Conservation (phyloP, 2,113 vertebrate genomes). For the Anolis carolinensis region DNA sequence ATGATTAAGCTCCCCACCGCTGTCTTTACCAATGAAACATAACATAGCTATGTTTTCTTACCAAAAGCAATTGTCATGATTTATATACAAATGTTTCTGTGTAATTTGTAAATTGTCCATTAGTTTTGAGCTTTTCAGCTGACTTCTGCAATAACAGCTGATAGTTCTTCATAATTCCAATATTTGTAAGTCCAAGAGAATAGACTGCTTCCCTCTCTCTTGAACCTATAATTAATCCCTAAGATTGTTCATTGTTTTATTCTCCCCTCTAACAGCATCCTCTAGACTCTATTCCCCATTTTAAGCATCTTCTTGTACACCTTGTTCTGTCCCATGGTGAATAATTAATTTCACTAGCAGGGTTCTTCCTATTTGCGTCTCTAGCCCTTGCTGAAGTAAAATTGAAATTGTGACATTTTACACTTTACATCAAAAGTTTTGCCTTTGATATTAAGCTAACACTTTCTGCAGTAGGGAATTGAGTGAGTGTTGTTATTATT, state of each 20-base stretch:
- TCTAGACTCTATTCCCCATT: slow-evolving; percentile 18
- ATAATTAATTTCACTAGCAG: slow-evolving; percentile 62
- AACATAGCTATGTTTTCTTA: neutral
- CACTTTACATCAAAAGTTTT: slow-evolving; percentile 54
- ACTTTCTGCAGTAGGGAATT: slow-evolving; percentile 44
- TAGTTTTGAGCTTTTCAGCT: neutral
- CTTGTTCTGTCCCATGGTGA: slow-evolving; percentile 50
- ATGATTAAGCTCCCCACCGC: neutral
- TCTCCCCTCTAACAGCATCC: neutral
- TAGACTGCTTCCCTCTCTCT: fast-evolving
- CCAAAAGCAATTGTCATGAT: neutral
- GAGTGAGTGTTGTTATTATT: neutral
- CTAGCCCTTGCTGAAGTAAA: slow-evolving; percentile 49
- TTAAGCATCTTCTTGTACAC: slow-evolving; percentile 19
- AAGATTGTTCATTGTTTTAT: slow-evolving; percentile 5
- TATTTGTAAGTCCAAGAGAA: neutral
- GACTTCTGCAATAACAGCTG: neutral
- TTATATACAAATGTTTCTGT: neutral
- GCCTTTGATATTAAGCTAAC: slow-evolving; percentile 40
- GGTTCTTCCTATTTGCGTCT: slow-evolving; percentile 49
- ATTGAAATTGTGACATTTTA: slow-evolving; percentile 25
- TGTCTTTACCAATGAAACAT: neutral
- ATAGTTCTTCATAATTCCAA: neutral
- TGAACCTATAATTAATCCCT: slow-evolving; percentile 14
- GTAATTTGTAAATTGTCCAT: neutral